These are phyloP conservation scores for Probosciger aterrimus DNA, from an alignment of 2,113 vertebrate genomes.

Conservation along the genomic window DNA sequence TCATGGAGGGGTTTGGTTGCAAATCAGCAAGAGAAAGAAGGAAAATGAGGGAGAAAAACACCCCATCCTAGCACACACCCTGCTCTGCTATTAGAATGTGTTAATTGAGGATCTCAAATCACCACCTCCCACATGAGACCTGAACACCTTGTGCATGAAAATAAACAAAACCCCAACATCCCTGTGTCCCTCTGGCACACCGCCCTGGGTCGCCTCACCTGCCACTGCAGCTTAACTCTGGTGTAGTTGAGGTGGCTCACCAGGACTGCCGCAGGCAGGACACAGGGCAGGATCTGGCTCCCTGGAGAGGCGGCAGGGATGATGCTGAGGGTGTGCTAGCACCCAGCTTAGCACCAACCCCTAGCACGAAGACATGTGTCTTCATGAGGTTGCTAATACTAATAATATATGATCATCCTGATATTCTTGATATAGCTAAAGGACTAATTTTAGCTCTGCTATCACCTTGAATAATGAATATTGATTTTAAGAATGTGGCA, in stretches of 20 bases:
- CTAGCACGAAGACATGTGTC: background rate
- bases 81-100: background rate
- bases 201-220: background rate
- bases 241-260: background rate
- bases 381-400: background rate
- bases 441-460: background rate
- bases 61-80: background rate
- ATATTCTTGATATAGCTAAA: background rate
- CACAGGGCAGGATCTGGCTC: background rate
- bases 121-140: background rate
- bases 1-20: background rate
- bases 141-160: background rate
- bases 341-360: background rate
- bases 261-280: background rate
- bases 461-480: background rate
- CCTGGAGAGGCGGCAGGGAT: accelerated
- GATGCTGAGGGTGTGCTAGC: background rate
- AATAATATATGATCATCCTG: background rate
- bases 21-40: background rate
- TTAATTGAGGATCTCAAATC: background rate
- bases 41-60: background rate
- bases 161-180: background rate
- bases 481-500: background rate
- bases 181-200: background rate
- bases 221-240: accelerated